Base-by-base conservation (phyloP, 1,140 invertebrate genomes). In the Polypedilum pembai region DNA sequence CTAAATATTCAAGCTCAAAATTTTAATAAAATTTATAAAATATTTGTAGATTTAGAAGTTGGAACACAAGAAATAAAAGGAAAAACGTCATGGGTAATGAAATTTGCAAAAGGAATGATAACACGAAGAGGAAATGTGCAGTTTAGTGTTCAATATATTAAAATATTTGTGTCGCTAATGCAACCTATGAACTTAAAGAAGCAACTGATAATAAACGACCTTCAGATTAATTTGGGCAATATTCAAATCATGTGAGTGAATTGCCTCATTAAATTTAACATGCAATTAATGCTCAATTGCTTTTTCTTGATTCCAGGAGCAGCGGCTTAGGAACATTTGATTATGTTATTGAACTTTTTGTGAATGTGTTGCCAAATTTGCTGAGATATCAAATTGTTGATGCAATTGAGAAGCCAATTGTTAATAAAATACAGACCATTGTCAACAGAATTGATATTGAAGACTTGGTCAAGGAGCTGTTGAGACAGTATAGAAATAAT, bases 371-470 rank as follows among this genome's bases (percentile, higher is more conserved):
- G 65, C 92, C 92, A 1, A 94, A 94, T 85, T 81, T 94, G 69
- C 83, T 94, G 74, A 85, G 92, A 76, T 91, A 92, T 82, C 91
- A 93, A 83, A 92, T 94, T 76, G 90, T 92, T 86, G 90, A 93
- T 79, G 91, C 91, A 3, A 80, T 92, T 8, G 92, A 93, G 82
- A 87, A 87, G 74, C 91, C 91, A 0, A 81, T 93, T 2, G 89
- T 86, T 77, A 86, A 87, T 75, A 86, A 88, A 72, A 84, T 93
- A 0, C 86, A 88, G 75, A 87, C 90, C 76, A 80, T 78, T 74
- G 80, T 93, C 33, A 86, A 92, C 77, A 87, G 87, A 76, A 84
- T 92, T 33, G 86, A 93, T 77, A 85, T 92, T 4, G 91, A 92
- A 78, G 84, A 88, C 77, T 80, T 88, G 45, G 91, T 92, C 75